Conservation (phyloP, 2,797 vertebrate species). For the Mallotus villosus region DNA sequence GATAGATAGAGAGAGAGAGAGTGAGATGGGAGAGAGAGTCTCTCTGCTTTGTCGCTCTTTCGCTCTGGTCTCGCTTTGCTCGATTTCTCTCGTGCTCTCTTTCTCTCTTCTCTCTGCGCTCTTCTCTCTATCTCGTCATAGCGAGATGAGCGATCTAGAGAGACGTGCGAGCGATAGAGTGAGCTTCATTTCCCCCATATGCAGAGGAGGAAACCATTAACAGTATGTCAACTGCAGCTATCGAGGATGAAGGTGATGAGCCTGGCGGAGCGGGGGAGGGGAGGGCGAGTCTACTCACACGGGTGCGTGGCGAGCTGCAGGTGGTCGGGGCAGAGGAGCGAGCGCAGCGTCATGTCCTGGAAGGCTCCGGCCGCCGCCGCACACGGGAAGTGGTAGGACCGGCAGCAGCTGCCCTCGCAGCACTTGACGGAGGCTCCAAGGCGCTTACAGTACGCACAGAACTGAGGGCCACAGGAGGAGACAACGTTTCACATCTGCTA, state of each 20-base stretch:
- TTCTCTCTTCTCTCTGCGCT: too few species aligned
- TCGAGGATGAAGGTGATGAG: too few species aligned
- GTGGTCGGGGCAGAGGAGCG: conserved; percentile 84
- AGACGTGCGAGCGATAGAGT: too few species aligned
- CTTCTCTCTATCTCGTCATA: too few species aligned
- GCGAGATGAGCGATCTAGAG: too few species aligned
- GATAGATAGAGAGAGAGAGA: too few species aligned
- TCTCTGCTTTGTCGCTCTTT: too few species aligned
- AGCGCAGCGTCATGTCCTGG: conserved; percentile 85
- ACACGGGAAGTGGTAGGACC: conserved; percentile 94
- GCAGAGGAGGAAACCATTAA: background rate
- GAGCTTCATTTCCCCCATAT: background rate
- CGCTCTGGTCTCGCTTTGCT: too few species aligned
- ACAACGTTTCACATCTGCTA: background rate
- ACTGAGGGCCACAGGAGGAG: conserved; percentile 63
- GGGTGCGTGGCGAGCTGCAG: conserved; percentile 7
- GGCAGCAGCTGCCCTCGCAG: conserved; percentile 85
- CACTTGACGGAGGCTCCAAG: conserved; percentile 96
- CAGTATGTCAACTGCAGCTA: background rate
- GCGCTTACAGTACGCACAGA: conserved; percentile 92
- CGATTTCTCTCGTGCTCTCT: too few species aligned
- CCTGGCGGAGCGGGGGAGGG: background rate
- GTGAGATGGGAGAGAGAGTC: too few species aligned
- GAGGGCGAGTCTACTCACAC: background rate
- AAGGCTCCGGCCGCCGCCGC: conserved; percentile 90